These are phyloP conservation scores for Acrobasis repandana DNA, from an alignment of 2,888 invertebrate species.

Conservation along the genomic window DNA sequence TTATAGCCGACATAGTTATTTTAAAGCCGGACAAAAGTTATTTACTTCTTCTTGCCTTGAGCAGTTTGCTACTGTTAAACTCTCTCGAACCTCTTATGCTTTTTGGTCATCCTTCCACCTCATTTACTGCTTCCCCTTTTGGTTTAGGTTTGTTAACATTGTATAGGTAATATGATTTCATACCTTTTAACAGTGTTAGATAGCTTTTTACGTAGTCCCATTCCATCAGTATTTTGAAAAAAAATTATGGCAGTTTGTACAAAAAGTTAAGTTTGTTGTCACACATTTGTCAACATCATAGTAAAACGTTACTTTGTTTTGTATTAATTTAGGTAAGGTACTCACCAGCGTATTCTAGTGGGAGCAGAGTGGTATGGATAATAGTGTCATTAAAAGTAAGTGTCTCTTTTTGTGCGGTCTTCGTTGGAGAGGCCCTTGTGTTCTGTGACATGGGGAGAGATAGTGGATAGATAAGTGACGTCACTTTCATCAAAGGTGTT, in stretches of 20 bases:
- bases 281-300: neutral
- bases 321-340: neutral
- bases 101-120: neutral
- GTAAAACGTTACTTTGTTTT: neutral
- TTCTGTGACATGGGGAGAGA: neutral
- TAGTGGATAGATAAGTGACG: constrained; percentile 11
- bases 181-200: too few relatives aligned
- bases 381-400: constrained; percentile 14
- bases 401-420: constrained; percentile 3
- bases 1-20: too few relatives aligned
- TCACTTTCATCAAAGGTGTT: constrained; percentile 18
- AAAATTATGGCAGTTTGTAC: too few relatives aligned
- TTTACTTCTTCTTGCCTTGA: too few relatives aligned
- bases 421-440: constrained; percentile 12
- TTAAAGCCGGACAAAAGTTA: too few relatives aligned
- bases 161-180: neutral
- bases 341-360: neutral
- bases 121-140: neutral
- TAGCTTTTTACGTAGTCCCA: too few relatives aligned
- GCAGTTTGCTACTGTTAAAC: too few relatives aligned
- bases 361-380: constrained; percentile 1
- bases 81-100: too few relatives aligned
- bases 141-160: neutral
- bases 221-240: too few relatives aligned
- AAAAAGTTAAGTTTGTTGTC: too few relatives aligned